Evolutionary conservation across 92 coral and sea anemone genomes (phyloP), one percentile per base, ranked within the genome.

Genomic region (Porites cylindrica): DNA sequence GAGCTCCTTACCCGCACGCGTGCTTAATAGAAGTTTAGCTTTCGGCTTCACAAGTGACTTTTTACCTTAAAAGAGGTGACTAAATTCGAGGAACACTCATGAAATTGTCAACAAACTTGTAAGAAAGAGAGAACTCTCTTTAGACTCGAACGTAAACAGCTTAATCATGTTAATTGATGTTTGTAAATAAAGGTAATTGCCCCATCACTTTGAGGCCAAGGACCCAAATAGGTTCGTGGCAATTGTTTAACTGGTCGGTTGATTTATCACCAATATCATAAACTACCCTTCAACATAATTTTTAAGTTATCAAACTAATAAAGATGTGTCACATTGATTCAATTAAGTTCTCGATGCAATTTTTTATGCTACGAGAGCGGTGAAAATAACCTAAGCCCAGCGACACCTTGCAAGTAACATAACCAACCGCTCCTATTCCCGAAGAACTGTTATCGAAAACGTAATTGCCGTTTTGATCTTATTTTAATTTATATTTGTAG

Each of bases 141-240:
- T 61, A 17, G 50, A 56, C 68, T 56, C 29, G 67, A 70, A 82
- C 10, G 86, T 70, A 82, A 70, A 70, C 71, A 82, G 78, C 47
- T 38, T 38, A 38, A 38, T 4, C 47, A 38, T 38, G 16, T 58
- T 70, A 71, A 82, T 82, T 82, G 60, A 23, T 70, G 52, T 38
- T 58, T 52, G 86, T 58, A 82, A 82, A 82, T 82, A 82, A 82
- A 58, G 21, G 59, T 82, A 82, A 82, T 82, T 70, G 70, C 75
- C 17, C 52, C n/a, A 19, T 70, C 69, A 70, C 43, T 82, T 82
- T 77, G 3, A 53, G 61, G 65, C 65, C 38, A 20, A 14, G 11
- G 26, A n/a, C 51, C 56, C 29, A 70, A 50, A 38, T 38, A 17
- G 21, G 47, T 19, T 64, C 18, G 10, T 17, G 47, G 51, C 14